Conservation (phyloP, 2,113 vertebrate genomes). For the Podiceps cristatus region DNA sequence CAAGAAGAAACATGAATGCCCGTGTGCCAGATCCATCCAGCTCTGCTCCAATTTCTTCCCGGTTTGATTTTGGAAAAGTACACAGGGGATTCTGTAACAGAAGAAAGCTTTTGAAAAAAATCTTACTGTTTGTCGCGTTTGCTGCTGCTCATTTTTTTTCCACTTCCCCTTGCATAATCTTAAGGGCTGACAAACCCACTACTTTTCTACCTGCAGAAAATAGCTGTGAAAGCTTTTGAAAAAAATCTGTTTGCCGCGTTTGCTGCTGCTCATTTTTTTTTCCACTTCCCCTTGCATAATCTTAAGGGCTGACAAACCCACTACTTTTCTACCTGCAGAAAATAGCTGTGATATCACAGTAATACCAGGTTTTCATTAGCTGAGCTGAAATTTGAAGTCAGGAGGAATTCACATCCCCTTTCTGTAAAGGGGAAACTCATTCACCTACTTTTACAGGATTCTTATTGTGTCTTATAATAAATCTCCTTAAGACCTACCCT, state of each 20-base stretch:
- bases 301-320: neutral
- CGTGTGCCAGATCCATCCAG: neutral
- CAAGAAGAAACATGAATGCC: accelerated
- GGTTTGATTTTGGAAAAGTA: neutral
- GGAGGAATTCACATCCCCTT: neutral
- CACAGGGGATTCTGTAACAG: neutral
- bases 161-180: neutral
- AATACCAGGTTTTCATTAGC: neutral
- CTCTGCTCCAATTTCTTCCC: neutral
- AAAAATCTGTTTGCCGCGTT: accelerated
- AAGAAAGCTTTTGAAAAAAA: neutral
- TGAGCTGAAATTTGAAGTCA: neutral
- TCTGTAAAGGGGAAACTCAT: neutral
- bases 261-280: neutral
- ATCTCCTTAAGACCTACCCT: neutral
- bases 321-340: neutral
- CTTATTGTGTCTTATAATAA: neutral
- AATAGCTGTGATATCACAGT: neutral
- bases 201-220: neutral
- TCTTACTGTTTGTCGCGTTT: accelerated
- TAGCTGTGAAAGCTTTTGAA: neutral
- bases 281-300: neutral
- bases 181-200: neutral
- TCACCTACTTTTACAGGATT: neutral
- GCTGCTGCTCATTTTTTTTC: neutral